phyloP scores from a whole-genome alignment of 2,113 vertebrate species.

The Proterorhinus semilunaris region DNA sequence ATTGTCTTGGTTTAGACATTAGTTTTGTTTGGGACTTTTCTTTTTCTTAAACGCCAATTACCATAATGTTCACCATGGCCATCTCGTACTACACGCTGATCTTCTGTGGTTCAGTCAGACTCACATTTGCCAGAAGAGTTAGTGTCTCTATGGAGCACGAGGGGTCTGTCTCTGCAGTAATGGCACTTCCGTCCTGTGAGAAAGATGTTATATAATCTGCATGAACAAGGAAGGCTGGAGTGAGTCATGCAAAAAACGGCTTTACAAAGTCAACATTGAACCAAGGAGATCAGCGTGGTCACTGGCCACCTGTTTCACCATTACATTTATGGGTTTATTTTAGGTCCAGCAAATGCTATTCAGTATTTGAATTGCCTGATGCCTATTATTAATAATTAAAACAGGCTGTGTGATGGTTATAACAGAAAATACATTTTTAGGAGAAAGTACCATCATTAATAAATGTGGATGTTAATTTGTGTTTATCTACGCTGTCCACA shows the following conservation, averaged over 20 bases:
- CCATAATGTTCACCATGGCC: no score
- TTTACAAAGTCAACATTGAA: not conserved
- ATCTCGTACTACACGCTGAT: not conserved
- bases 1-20: no score
- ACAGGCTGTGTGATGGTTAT: no score
- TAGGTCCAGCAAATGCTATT: not conserved
- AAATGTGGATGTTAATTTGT: no score
- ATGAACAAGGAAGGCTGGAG: slow-evolving; percentile 4
- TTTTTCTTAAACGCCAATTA: no score
- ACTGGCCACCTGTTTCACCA: not conserved
- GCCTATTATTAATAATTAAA: not conserved
- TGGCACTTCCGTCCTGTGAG: not conserved
- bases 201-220: slow-evolving; percentile 11
- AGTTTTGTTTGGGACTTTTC: no score
- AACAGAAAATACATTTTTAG: not conserved
- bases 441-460: no score
- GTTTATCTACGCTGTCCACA: no score
- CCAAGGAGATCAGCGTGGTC: not conserved
- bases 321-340: not conserved
- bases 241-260: not conserved
- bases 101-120: not conserved
- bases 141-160: not conserved
- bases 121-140: not conserved
- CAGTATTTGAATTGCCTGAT: not conserved
- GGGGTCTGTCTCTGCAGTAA: not conserved